A percentile compares a stretch with the other conserved stretches of the same genome.
These are phyloP conservation scores for Lanius collurio DNA, from an alignment of 2,113 vertebrate species.

Conservation along the genomic window DNA sequence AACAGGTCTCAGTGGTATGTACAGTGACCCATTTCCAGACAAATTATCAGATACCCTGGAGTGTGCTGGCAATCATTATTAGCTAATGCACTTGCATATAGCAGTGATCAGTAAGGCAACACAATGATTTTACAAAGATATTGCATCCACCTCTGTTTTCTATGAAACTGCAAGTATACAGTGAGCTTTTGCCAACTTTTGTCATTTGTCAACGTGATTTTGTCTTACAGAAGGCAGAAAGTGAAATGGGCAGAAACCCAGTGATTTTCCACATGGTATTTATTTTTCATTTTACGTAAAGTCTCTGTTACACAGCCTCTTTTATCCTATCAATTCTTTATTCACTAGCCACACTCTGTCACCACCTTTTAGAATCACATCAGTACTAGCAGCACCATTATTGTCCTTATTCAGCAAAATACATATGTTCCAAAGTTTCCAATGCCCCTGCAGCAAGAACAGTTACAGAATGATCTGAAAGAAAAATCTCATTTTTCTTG, in stretches of 20 bases:
- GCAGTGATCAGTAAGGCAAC: background rate
- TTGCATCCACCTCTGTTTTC: background rate
- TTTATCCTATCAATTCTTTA: background rate
- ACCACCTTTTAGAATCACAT: background rate
- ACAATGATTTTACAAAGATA: background rate
- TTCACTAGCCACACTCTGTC: background rate
- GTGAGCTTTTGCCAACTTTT: background rate
- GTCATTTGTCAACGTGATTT: background rate
- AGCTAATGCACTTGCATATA: background rate
- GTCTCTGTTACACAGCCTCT: background rate
- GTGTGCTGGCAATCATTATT: background rate
- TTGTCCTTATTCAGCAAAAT: conserved; percentile 6
- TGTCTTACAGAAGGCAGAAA: background rate
- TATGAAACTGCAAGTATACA: background rate
- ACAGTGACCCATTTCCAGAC: background rate
- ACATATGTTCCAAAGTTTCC: background rate
- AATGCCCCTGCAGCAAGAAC: background rate
- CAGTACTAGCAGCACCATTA: background rate
- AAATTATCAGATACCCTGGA: background rate
- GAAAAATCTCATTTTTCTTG: background rate
- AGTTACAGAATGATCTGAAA: background rate
- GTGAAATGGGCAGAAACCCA: background rate
- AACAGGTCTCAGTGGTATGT: background rate
- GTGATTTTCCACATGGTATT: background rate
- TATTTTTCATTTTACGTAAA: conserved; percentile 1